Base-by-base conservation (phyloP, 2,113 vertebrate genomes). In the Ailuropoda melanoleuca region DNA sequence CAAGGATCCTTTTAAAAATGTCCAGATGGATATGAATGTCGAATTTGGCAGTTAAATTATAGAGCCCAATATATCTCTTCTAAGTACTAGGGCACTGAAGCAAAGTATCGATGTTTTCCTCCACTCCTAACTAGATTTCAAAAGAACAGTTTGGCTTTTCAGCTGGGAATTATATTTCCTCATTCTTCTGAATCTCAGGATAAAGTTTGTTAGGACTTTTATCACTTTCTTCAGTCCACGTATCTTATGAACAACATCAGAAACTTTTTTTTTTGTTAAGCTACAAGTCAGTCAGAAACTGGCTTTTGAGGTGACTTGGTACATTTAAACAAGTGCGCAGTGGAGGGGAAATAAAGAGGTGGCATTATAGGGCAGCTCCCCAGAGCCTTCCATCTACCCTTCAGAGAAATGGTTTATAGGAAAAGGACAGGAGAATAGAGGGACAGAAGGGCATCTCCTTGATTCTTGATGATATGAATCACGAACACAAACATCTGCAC, bases 1-100 rank as follows among this genome's bases (percentile, higher is more conserved):
- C 92, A 93, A 90, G 92, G 80, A 97, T 97, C 58, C 80, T 90
- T 98, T 98, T 96, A 78, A 97, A 98, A 97, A 94, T 88, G 95
- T 96, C 98, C 96, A 98, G 98, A 98, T 98, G 97, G 97, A 93
- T 96, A 97, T 96, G 92, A 98, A 98, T 98, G 97, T 96, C 2
- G 18, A 39, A 98, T 93, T 97, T 98, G 98, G 95, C 93, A 97
- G 95, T 90, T 91, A 97, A 96, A 95, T 90, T 88, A 90, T 78
- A 96, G 90, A 97, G 87, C 78, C 90, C 95, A 68, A 83, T 96
- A 96, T 96, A 93, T 74, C 77, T 53, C 70, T 98, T 96, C 94
- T 83, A 97, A 97, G 91, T 88, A 50, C 43, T 46, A 80, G 96
- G 64, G 58, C 81, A 85, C 37, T 64, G 92, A 94, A 88, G 92